Evolutionary conservation across 2,888 invertebrate species (phyloP), one percentile per base, ranked within the genome.

Genomic region (Cetonia aurata): DNA sequence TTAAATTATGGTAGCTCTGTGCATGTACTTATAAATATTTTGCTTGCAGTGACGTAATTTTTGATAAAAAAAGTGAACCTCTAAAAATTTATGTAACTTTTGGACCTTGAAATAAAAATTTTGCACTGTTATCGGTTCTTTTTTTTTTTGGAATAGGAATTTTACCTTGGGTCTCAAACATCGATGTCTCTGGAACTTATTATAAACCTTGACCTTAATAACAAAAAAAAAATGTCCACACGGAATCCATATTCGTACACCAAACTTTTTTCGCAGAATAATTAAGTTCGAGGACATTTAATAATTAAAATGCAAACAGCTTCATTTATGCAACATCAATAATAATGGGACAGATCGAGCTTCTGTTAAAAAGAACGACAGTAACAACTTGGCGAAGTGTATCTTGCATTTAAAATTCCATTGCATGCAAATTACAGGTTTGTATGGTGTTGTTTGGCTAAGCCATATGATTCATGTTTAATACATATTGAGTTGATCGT

Each of bases 391-490:
- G 19, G 12, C 0, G 25, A 19, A 37, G 12, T 56, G 10, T 9
- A 65, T 19, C 33, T 33, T 48, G 33, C 17, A 37, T 37, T 50
- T 50, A n/a, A 65, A 50, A 65, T 65, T 65, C 50, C 10, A 65
- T 52, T 50, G 15, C 62, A 37, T 65, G 33, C 46, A 65, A 50
- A 65, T 65, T 33, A 37, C 62, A 62, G 62, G 50, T 65, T 37
- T 50, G 1, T 10, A 10, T 10, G 37, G 4, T 57, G 42, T 42
- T 9, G 37, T 31, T 1, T 15, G 50, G 15, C 50, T 15, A 12
- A 37, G 17, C 17, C 62, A 50, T 50, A 50, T 65, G 62, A 65
- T 65, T 65, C 62, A 65, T 65, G 62, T 50, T 65, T 50, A 65
- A 65, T 50, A 65, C 50, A 50, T 50, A 65, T 50, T 33, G 37